Evolutionary conservation across 1,140 invertebrate genomes (phyloP).

Genomic region (Caenorhabditis tropicalis): DNA sequence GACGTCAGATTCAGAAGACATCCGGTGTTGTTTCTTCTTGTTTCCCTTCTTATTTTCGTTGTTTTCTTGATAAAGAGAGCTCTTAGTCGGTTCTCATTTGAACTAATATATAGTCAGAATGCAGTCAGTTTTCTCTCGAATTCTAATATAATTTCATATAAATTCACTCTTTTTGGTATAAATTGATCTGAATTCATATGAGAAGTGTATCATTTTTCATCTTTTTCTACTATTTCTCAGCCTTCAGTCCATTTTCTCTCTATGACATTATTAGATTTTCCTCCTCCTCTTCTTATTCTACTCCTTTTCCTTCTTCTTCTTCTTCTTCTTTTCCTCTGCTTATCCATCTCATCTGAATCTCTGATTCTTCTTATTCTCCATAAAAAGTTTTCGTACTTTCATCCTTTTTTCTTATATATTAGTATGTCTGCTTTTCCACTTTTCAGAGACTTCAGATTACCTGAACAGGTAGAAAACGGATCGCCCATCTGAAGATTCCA

Average conservation of each 20-base stretch:
- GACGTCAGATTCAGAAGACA: conserved; percentile 41
- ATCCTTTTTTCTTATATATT: neutral
- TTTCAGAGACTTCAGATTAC: no score
- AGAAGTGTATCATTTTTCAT: conserved; percentile 20
- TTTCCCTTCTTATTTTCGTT: neutral
- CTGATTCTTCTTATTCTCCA: conserved; percentile 25
- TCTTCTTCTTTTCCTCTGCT: neutral
- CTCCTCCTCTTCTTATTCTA: neutral
- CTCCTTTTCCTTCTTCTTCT: neutral
- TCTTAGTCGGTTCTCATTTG: neutral
- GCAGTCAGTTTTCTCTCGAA: neutral
- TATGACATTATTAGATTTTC: conserved; percentile 30
- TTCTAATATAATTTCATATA: neutral
- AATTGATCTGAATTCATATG: neutral
- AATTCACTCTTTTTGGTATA: neutral
- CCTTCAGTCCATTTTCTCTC: neutral
- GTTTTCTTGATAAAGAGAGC: neutral
- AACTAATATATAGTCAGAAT: neutral
- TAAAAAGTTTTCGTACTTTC: neutral
- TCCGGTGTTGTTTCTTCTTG: conserved; percentile 36
- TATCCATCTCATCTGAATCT: conserved; percentile 37
- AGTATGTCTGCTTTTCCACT: neutral
- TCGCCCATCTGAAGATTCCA: no score
- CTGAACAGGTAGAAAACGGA: no score
- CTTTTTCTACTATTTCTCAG: conserved; percentile 4